Percentiles rank a stretch among this genome's conserved stretches.
Evolutionary conservation across 2,888 invertebrate genomes (phyloP).

Genomic region (Euplagia quadripunctaria): DNA sequence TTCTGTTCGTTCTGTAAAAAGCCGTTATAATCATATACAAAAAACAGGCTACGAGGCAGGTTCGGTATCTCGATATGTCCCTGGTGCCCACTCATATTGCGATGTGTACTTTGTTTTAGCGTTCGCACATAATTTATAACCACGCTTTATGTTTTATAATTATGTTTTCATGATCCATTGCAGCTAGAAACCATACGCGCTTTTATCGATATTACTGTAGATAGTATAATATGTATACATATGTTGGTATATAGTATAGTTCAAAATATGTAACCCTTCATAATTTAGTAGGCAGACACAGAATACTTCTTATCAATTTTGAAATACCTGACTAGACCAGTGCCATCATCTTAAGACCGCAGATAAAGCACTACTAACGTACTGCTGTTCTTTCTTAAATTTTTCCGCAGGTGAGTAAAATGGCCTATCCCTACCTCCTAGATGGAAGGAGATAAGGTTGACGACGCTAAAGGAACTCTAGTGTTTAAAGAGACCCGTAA

Average conservation of each 20-base stretch:
- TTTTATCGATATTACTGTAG: not conserved
- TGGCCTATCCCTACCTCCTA: not conserved
- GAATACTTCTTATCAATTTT: no score
- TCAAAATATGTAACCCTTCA: no score
- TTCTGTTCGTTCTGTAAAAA: slow-evolving; percentile 11
- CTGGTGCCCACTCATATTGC: slow-evolving; percentile 65
- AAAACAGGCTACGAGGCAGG: slow-evolving; percentile 60
- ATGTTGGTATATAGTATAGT: no score
- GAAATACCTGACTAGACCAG: no score
- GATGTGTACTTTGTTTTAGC: slow-evolving; percentile 62
- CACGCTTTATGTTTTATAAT: slow-evolving; percentile 60
- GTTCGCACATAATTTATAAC: slow-evolving; percentile 71
- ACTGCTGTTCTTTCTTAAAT: no score
- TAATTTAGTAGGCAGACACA: no score
- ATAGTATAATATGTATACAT: no score
- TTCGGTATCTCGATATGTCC: slow-evolving; percentile 65
- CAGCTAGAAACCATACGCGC: not conserved
- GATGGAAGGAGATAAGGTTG: not conserved
- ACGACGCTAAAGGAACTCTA: no score
- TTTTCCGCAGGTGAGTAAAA: not conserved
- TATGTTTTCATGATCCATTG: slow-evolving; percentile 51
- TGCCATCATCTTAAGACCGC: not conserved
- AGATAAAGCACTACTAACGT: no score
- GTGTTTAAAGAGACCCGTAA: not conserved
- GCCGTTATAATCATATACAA: slow-evolving; percentile 57